These are phyloP conservation scores for Drosophila formosana DNA, from an alignment of 2,888 invertebrate species.

Conservation along the genomic window DNA sequence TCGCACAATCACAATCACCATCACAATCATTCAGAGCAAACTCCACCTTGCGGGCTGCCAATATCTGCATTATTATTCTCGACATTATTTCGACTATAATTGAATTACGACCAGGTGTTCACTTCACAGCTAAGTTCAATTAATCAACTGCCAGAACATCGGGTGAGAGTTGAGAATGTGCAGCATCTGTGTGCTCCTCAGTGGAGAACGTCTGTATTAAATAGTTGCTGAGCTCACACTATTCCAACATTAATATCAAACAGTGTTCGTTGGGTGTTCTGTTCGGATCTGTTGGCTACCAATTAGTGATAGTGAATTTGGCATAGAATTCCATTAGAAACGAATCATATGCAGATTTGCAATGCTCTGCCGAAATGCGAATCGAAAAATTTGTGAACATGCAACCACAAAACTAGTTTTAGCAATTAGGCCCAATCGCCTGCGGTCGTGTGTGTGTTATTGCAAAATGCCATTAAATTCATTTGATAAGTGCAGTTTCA, in stretches of 20 bases:
- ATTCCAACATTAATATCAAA: not conserved
- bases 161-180: not conserved
- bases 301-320: slow-evolving; percentile 4
- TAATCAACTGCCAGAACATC: slow-evolving; percentile 11
- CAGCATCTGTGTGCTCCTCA: not conserved
- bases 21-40: slow-evolving; percentile 11
- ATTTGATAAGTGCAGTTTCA: slow-evolving; percentile 33
- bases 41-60: not conserved
- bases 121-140: slow-evolving; percentile 1
- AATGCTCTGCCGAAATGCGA: not conserved
- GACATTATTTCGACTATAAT: slow-evolving; percentile 16
- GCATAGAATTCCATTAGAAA: slow-evolving; percentile 18
- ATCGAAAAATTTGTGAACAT: not conserved
- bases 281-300: not conserved
- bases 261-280: not conserved
- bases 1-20: not conserved
- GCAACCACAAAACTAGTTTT: slow-evolving; percentile 40
- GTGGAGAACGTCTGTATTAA: not conserved
- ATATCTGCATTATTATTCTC: slow-evolving; percentile 22
- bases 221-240: not conserved
- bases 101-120: slow-evolving; percentile 19
- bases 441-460: slow-evolving; percentile 46
- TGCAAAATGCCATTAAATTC: slow-evolving; percentile 51
- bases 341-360: not conserved
- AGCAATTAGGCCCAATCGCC: slow-evolving; percentile 45